Evolutionary conservation across 2,797 vertebrate species (phyloP).

Genomic region (Phrynocephalus forsythii): DNA sequence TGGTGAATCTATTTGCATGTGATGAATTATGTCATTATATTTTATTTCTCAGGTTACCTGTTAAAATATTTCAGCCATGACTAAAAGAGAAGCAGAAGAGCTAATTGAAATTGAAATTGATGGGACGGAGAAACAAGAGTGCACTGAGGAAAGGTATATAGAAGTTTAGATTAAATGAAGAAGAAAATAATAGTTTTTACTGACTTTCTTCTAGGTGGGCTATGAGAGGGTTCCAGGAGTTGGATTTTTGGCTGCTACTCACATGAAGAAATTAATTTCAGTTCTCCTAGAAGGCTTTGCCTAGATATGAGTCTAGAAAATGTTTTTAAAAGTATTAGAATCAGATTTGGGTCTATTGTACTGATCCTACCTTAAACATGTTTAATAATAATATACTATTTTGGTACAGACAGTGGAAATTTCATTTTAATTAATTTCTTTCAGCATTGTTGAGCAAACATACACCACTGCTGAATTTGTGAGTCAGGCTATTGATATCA

Average conservation of each 20-base stretch:
- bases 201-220: not conserved
- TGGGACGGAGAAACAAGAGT: constrained; percentile 87
- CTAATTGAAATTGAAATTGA: constrained; percentile 99
- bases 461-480: constrained; percentile 94
- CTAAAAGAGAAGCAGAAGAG: constrained; percentile 96
- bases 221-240: not conserved
- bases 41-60: constrained; percentile 64
- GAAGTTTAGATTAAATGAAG: not conserved
- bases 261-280: not conserved
- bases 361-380: not conserved
- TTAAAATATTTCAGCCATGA: constrained; percentile 83
- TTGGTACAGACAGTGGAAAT: not conserved
- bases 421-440: constrained; percentile 58
- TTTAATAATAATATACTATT: not conserved
- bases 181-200: too few species aligned
- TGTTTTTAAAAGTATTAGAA: not conserved
- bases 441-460: constrained; percentile 94
- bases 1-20: constrained; percentile 33
- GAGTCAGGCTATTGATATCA: constrained; percentile 98
- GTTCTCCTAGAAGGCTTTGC: not conserved
- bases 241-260: not conserved
- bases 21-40: not conserved
- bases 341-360: not conserved
- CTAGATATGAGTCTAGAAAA: not conserved
- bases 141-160: constrained; percentile 83